These are phyloP conservation scores for Protobothrops mucrosquamatus DNA, from an alignment of 2,113 vertebrate genomes.

Conservation along the genomic window DNA sequence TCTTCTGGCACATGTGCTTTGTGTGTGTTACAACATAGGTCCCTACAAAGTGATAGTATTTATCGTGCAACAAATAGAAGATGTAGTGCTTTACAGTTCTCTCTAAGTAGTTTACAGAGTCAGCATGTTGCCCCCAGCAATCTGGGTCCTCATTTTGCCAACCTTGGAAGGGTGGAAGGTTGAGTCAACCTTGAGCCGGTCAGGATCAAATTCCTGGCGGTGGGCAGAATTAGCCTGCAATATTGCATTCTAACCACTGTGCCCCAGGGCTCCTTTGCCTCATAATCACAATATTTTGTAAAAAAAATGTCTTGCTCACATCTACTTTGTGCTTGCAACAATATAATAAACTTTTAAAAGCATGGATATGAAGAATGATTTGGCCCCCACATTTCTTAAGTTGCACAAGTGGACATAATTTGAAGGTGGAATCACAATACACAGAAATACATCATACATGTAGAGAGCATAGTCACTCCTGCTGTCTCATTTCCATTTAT, in stretches of 20 bases:
- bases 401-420: not conserved
- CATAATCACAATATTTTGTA: not conserved
- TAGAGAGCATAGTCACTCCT: not conserved
- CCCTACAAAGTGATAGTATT: not conserved
- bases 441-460: not conserved
- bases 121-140: not conserved
- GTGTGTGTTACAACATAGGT: not conserved
- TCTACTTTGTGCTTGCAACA: not conserved
- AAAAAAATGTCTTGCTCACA: not conserved
- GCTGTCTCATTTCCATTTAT: not conserved
- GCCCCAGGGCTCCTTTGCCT: not conserved
- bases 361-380: not conserved
- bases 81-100: not conserved
- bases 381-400: not conserved
- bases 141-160: not conserved
- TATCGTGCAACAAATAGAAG: not conserved
- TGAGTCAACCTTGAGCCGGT: not conserved
- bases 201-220: not conserved
- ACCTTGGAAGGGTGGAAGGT: not conserved
- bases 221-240: not conserved
- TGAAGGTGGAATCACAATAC: not conserved
- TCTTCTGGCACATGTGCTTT: not conserved
- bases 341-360: not conserved
- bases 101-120: not conserved
- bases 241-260: not conserved